A percentile compares a stretch with the other conserved stretches of the same genome.
phyloP scores from a whole-genome alignment of 2,797 vertebrate genomes.

The Anguilla anguilla region DNA sequence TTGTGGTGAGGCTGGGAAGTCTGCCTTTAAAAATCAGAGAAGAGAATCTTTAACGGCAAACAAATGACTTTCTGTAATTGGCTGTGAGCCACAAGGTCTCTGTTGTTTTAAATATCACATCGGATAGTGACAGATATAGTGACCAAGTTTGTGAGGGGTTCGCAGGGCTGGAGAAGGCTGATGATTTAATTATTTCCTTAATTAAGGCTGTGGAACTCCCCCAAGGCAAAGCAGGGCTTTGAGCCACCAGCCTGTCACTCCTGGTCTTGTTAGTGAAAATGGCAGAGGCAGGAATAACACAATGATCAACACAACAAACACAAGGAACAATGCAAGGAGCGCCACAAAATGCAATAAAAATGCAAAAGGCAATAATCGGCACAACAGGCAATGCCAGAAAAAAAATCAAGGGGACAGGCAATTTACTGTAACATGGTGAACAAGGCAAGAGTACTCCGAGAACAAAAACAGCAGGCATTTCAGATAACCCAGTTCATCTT shows the following conservation, averaged over 20 bases:
- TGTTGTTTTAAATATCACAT: slow-evolving; percentile 35
- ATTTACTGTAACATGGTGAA: neutral
- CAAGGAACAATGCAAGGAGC: neutral
- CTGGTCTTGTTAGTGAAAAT: slow-evolving; percentile 6
- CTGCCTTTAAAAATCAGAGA: slow-evolving; percentile 34
- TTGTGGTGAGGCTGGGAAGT: slow-evolving; percentile 45
- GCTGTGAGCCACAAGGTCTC: neutral
- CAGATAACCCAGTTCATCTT: neutral
- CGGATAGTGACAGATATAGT: slow-evolving; percentile 22
- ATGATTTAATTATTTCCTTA: slow-evolving; percentile 24
- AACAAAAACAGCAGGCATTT: neutral
- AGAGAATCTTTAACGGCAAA: slow-evolving; percentile 1
- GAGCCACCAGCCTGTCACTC: neutral
- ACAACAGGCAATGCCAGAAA: neutral
- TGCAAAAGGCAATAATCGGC: neutral
- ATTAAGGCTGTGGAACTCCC: slow-evolving; percentile 16
- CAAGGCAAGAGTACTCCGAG: neutral
- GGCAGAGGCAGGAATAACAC: neutral
- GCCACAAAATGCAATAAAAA: neutral
- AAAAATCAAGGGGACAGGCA: neutral
- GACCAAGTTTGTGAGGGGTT: neutral
- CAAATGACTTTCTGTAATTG: neutral
- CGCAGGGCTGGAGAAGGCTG: neutral
- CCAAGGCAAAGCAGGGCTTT: neutral
- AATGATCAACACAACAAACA: neutral